Evolutionary conservation across 2,888 invertebrate genomes (phyloP), one percentile per base, ranked within the genome.

Genomic region (Ennomos fuscantarius): DNA sequence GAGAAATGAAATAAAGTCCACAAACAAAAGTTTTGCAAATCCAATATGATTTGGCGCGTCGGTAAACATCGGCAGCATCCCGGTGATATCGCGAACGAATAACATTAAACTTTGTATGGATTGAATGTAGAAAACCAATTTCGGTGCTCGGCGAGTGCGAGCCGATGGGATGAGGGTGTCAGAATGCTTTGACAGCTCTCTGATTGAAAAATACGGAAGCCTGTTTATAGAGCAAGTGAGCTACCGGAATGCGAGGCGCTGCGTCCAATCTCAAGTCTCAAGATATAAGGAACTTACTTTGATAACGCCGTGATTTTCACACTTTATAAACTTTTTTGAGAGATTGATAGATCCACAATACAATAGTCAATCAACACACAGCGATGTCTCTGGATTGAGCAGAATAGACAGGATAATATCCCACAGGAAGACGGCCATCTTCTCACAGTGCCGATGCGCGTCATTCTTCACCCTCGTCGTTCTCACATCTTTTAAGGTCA

Each of bases 121-220:
- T 92, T 92, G 92, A 91, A 92, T 92, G 92, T 92, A 92, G 92
- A 92, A 92, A 92, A 92, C 92, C 92, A 92, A 92, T 92, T 92
- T 92, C 90, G 91, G 91, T 89, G 88, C 85, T 88, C 92, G 91
- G 86, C 89, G 92, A 90, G 89, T 88, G 89, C 91, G 91, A 89
- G 92, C 91, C 92, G 91, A 87, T 87, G 88, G 91, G 92, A 92
- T 93, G 93, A 93, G 93, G 93, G 92, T 91, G 92, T 92, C 92
- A 93, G 91, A 93, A 92, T 86, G 93, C 91, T 92, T 93, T 93
- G 93, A 93, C 93, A 93, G 93, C 88, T 93, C 91, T 86, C 93
- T 93, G 93, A 93, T 93, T 93, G 93, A 93, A 93, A 93, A 93
- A 93, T 93, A 93, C 93, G 92, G 91, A 87, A 92, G 89, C 86